These are phyloP conservation scores for Alfaro cultratus DNA, from an alignment of 2,797 vertebrate genomes.

Conservation along the genomic window DNA sequence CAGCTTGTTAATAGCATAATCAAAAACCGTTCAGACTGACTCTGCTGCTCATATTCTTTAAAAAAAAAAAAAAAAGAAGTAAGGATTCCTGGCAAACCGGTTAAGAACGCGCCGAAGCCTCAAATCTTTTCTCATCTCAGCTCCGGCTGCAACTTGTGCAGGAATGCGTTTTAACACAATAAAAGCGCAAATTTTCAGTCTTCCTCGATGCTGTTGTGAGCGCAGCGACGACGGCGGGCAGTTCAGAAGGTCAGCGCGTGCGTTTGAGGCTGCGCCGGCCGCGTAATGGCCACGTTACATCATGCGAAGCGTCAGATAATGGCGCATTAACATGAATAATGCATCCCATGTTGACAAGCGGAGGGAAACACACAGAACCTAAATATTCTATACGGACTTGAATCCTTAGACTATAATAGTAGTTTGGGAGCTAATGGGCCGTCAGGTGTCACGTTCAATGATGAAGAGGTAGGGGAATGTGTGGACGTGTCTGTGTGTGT, in stretches of 20 bases:
- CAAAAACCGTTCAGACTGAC: constrained; percentile 49
- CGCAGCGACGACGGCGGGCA: constrained; percentile 40
- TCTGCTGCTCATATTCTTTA: constrained; percentile 28
- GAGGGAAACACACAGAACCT: constrained; percentile 68
- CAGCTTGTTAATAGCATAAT: constrained; percentile 58
- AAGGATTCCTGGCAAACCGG: constrained; percentile 26
- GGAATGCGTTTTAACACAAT: constrained; percentile 60
- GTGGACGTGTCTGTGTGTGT: constrained; percentile 30
- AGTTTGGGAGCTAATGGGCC: constrained; percentile 77
- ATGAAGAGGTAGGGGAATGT: constrained; percentile 61
- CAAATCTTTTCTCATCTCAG: constrained; percentile 39
- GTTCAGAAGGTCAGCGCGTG: constrained; percentile 76
- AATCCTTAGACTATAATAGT: constrained; percentile 72
- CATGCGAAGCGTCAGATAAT: constrained; percentile 75
- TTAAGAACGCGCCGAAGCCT: constrained; percentile 35
- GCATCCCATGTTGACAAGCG: constrained; percentile 73
- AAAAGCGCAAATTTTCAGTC: constrained; percentile 31
- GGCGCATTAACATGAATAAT: constrained; percentile 80
- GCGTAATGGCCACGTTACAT: constrained; percentile 72
- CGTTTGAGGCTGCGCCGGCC: constrained; percentile 50
- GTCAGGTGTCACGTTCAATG: constrained; percentile 73
- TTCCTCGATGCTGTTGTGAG: constrained; percentile 12
- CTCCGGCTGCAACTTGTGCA: constrained; percentile 36
- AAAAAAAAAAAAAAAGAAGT: constrained; percentile 18
- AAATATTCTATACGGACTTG: constrained; percentile 77